Base-by-base conservation (phyloP, 2,113 vertebrate species). In the Saccopteryx bilineata region DNA sequence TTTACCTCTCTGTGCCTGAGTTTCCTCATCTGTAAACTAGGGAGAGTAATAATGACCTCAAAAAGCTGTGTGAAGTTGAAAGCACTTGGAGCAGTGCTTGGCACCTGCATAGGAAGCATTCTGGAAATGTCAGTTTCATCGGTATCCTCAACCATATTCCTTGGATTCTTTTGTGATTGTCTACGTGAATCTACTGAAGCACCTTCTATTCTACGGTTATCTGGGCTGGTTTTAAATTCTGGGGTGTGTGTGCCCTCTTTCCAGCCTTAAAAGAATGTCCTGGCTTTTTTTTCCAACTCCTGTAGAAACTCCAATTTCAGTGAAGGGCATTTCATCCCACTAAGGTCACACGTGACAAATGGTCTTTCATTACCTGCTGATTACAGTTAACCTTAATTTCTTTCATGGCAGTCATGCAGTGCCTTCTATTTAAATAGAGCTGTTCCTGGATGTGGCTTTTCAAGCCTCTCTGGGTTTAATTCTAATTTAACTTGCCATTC, bases 331-430 rank as follows among this genome's bases (percentile, higher is more conserved):
- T 93, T 97, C 91, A 60, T 71, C 94, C 63, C 91, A 79, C 46
- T 88, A 76, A 97, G 91, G 93, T 98, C 97, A 96, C 91, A 81
- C 4, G 10, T 98, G 96, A 98, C 95, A 97, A 97, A 95, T 85
- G 94, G 89, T 92, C 96, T 97, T 96, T 96, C 96, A 95, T 54
- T 39, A 98, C 96, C 72, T 71, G 88, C 96, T 98, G 96, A 97
- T 94, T 96, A 95, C 96, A 96, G 93, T 97, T 91, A 95, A 97
- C 92, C 93, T 91, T 97, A 17, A 97, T 93, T 97, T 96, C 88
- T 96, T 96, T 96, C 0, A 0, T 24, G 63, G 76, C 91, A 93
- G 87, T 84, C 14, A 48, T 33, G 63, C 14, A 0, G 66, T 24
- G 12, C 96, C 89, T 94, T 93, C 87, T 65, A 14, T 91, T 97